Base-by-base conservation (phyloP, 2,888 invertebrate genomes). In the Hipparchia semele region DNA sequence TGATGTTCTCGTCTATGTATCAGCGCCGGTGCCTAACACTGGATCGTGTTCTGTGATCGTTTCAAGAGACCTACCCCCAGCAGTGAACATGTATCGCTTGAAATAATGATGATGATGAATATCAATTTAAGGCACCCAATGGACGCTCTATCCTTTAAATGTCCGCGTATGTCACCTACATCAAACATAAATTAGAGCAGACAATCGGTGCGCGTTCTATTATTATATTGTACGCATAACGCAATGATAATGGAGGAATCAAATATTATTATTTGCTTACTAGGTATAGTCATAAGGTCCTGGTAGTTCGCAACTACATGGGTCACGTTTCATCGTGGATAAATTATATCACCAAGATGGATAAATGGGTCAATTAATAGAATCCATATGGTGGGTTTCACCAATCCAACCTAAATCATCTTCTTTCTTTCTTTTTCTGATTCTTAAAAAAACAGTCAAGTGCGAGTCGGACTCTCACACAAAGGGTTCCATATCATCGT, bases 121-220 rank as follows among this genome's bases (percentile, higher is more conserved):
- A 39, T 39, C 39, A 39, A 39, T 39, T 39, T 39, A 39, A 39
- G 39, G 13, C 5, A 13, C 54, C 54, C 6, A n/a, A 54, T 56
- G 6, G 13, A 49, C 23, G 6, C 33, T 65, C 65, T 65, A 12
- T 65, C 5, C 12, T 33, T 12, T 23, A 65, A 10, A 65, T 65
- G 33, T 65, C 53, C 33, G 23, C 9, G 65, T 12, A 53, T 58
- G 59, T 75, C 71, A 75, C 73, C 71, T 69, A 75, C 71, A 71
- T 75, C 62, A 61, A 71, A 71, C 61, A 71, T 46, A 73, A 73
- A 75, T 71, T 68, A 67, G 67, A 53, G 2, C 62, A 68, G 68
- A 73, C 73, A 73, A 72, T 70, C n/a, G 68, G 53, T 60, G 12
- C 59, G 51, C 59, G 59, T 62, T 70, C 53, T 62, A 70, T 70